These are phyloP conservation scores for Parasteatoda tepidariorum DNA, from an alignment of 1,140 invertebrate genomes.

Conservation along the genomic window DNA sequence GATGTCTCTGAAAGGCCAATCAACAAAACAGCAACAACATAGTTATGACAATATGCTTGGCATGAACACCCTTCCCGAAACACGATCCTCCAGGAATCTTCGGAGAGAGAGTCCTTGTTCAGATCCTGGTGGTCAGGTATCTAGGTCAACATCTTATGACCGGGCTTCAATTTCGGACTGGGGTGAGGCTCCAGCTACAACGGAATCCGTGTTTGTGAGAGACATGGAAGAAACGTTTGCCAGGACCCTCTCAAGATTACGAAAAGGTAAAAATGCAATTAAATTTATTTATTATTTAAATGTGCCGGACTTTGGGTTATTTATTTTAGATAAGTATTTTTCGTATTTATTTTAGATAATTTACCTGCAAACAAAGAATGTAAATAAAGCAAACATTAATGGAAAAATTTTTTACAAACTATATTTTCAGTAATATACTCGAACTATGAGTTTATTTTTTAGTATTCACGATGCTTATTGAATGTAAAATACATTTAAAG, in stretches of 20 bases:
- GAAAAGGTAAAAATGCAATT: constrained; percentile 65
- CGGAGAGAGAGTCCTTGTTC: constrained; percentile 32
- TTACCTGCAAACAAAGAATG: too few species aligned
- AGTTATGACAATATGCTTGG: constrained; percentile 35
- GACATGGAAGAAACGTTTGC: constrained; percentile 86
- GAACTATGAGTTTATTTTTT: too few species aligned
- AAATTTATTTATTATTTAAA: too few species aligned
- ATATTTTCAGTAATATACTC: too few species aligned
- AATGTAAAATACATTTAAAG: too few species aligned
- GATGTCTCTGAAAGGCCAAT: constrained; percentile 6
- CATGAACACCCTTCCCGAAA: constrained; percentile 12
- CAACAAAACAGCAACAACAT: neutral
- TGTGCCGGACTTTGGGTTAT: too few species aligned
- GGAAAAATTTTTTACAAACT: too few species aligned
- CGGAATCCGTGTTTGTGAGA: constrained; percentile 84
- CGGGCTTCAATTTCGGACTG: constrained; percentile 80
- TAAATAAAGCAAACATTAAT: too few species aligned
- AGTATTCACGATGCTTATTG: too few species aligned
- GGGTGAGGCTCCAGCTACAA: constrained; percentile 80
- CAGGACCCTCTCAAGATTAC: constrained; percentile 72
- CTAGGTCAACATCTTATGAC: constrained; percentile 87
- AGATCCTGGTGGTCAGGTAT: constrained; percentile 70
- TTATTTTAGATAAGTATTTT: too few species aligned
- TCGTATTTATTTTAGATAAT: too few species aligned
- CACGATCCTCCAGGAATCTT: neutral